Percentiles rank a stretch among this genome's conserved stretches.
Conservation (phyloP, 2,113 vertebrate species). For the Chionodraco myersi region DNA sequence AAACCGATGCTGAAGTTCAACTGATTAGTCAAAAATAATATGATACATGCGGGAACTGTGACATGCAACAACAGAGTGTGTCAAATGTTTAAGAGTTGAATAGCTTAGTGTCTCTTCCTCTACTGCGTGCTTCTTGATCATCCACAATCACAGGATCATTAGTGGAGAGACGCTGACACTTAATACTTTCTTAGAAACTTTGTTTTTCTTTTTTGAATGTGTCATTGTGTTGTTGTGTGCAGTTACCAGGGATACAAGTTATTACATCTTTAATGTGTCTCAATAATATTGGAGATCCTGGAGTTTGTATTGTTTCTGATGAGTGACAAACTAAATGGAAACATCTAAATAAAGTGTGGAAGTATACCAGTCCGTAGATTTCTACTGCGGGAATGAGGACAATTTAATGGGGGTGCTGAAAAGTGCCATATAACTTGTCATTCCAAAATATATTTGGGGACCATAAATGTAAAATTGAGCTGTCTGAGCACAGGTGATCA, state of each 20-base stretch:
- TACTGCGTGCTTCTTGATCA: neutral
- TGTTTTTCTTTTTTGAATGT: neutral
- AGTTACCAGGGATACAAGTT: neutral
- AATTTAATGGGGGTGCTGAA: too few relatives aligned
- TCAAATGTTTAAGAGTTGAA: slow-evolving; percentile 18
- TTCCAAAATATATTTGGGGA: too few relatives aligned
- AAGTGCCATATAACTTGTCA: too few relatives aligned
- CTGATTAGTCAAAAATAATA: slow-evolving; percentile 21
- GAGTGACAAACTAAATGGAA: neutral
- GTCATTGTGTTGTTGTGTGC: neutral
- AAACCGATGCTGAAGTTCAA: slow-evolving; percentile 14
- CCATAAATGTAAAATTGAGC: too few relatives aligned
- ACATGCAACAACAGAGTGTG: neutral
- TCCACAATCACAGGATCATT: slow-evolving; percentile 9
- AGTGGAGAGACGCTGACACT: neutral
- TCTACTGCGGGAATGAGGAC: too few relatives aligned
- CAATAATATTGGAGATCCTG: neutral
- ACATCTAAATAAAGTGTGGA: too few relatives aligned
- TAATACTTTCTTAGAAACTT: neutral
- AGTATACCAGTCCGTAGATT: too few relatives aligned
- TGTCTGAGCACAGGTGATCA: too few relatives aligned
- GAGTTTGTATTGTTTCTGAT: neutral
- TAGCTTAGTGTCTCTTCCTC: neutral
- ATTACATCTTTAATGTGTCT: neutral
- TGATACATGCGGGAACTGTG: neutral